A percentile compares a stretch with the other conserved stretches of the same genome.
phyloP scores from a whole-genome alignment of 2,113 vertebrate genomes.

The Cryptomyrus ogoouensis region DNA sequence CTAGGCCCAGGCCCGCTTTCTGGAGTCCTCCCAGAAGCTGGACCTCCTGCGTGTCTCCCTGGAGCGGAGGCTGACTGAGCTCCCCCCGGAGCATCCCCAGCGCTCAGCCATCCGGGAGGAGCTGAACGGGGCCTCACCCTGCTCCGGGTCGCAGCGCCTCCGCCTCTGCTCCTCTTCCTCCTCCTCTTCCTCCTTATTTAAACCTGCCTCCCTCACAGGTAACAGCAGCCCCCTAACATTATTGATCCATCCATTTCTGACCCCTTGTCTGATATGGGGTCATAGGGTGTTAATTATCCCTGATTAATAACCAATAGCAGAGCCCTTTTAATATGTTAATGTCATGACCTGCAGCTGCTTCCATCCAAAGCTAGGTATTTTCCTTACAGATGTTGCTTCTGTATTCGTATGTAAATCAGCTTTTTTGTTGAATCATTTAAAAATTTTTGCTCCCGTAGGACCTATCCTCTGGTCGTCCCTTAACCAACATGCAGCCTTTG shows the following conservation, averaged over 20 bases:
- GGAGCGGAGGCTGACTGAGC: conserved; percentile 66
- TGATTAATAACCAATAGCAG: not conserved
- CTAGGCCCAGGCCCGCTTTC: conserved; percentile 81
- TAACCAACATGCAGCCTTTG: not conserved
- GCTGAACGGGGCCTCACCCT: conserved; percentile 48
- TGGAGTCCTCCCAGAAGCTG: conserved; percentile 88
- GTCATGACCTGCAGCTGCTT: not conserved
- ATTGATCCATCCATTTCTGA: not conserved
- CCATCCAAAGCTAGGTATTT: not conserved
- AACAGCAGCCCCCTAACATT: not conserved
- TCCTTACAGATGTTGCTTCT: not conserved
- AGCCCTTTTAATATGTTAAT: not conserved
- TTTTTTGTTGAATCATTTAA: not conserved
- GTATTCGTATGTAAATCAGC: not conserved
- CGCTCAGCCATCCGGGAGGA: conserved; percentile 67
- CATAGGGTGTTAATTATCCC: not conserved
- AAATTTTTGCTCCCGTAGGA: not conserved
- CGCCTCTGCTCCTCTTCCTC: conserved; percentile 40
- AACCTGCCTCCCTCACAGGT: conserved; percentile 87
- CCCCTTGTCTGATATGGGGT: not conserved
- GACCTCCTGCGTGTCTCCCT: conserved; percentile 78
- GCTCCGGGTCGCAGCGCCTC: conserved; percentile 38
- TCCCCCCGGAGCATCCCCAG: conserved; percentile 72
- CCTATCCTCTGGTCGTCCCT: not conserved
- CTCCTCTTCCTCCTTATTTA: conserved; percentile 54